Percentiles rank a stretch among this genome's conserved stretches.
These are phyloP conservation scores for Nansenia antarctica DNA, from an alignment of 2,113 vertebrate genomes.

Conservation along the genomic window DNA sequence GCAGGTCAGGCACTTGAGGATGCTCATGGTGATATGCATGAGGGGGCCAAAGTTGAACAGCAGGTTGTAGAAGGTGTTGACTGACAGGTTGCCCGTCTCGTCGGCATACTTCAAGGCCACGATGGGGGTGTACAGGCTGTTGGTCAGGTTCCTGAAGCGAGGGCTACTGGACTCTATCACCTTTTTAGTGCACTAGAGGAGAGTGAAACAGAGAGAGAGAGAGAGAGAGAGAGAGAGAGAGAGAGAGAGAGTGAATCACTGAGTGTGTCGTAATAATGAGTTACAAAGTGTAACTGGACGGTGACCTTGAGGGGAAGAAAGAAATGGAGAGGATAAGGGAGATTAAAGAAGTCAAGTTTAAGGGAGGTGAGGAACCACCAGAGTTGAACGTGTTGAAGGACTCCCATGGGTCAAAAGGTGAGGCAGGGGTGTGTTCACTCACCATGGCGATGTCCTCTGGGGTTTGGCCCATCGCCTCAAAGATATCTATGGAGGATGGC, in stretches of 20 bases:
- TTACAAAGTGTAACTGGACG: too few species aligned
- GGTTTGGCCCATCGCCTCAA: conserved; percentile 80
- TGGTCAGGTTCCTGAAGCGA: conserved; percentile 80
- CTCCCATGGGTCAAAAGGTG: not conserved
- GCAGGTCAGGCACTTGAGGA: conserved; percentile 81
- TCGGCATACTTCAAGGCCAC: conserved; percentile 82
- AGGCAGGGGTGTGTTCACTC: conserved; percentile 18
- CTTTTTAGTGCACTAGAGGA: conserved; percentile 76
- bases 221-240: not conserved
- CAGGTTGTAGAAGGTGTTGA: conserved; percentile 82
- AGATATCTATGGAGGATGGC: conserved; percentile 79
- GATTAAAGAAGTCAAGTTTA: too few species aligned
- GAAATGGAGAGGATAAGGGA: too few species aligned
- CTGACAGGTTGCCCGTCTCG: conserved; percentile 78
- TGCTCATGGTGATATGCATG: conserved; percentile 79
- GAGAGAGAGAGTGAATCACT: conserved; percentile 17
- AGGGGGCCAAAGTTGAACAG: conserved; percentile 81
- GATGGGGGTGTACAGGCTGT: conserved; percentile 80
- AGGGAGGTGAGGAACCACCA: too few species aligned
- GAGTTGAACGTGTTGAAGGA: too few species aligned
- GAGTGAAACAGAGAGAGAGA: conserved; percentile 3
- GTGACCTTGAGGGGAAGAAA: too few species aligned
- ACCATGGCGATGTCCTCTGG: conserved; percentile 81
- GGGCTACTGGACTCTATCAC: conserved; percentile 78
- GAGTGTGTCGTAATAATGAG: too few species aligned